Percentiles rank a stretch among this genome's conserved stretches.
Evolutionary conservation across 2,888 invertebrate genomes (phyloP).

Genomic region (Sepioteuthis lessoniana): DNA sequence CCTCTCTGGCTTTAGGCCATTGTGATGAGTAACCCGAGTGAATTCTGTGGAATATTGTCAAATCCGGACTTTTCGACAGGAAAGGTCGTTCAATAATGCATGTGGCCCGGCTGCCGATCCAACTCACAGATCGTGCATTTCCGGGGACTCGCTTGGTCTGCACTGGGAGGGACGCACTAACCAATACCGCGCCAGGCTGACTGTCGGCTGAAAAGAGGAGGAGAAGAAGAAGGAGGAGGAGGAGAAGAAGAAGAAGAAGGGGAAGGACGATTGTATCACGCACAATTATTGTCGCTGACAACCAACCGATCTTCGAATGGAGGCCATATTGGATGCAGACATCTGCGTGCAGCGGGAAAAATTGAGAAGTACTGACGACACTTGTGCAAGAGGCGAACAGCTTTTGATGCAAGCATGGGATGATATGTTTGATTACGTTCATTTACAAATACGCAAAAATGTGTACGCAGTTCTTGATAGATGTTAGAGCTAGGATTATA

Average conservation of each 20-base stretch:
- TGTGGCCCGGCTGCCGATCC: slow-evolving; percentile 17
- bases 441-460: too few relatives aligned
- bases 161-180: not conserved
- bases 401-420: too few relatives aligned
- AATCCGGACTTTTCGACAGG: slow-evolving; percentile 14
- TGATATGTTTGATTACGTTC: too few relatives aligned
- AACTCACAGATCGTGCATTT: slow-evolving; percentile 23
- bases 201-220: not conserved
- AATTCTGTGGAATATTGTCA: slow-evolving; percentile 23
- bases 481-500: too few relatives aligned
- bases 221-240: too few relatives aligned
- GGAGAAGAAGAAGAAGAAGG: too few relatives aligned
- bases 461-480: too few relatives aligned
- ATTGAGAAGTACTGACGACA: too few relatives aligned
- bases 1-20: slow-evolving; percentile 4
- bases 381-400: too few relatives aligned
- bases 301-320: not conserved
- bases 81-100: slow-evolving; percentile 33
- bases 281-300: not conserved
- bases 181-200: not conserved
- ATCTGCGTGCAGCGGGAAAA: not conserved
- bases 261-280: not conserved
- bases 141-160: not conserved
- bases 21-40: slow-evolving; percentile 33
- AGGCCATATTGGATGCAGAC: not conserved